Percentiles rank a stretch among this genome's conserved stretches.
These are phyloP conservation scores for Ornithoptera priamus DNA, from an alignment of 2,888 invertebrate genomes.

Conservation along the genomic window DNA sequence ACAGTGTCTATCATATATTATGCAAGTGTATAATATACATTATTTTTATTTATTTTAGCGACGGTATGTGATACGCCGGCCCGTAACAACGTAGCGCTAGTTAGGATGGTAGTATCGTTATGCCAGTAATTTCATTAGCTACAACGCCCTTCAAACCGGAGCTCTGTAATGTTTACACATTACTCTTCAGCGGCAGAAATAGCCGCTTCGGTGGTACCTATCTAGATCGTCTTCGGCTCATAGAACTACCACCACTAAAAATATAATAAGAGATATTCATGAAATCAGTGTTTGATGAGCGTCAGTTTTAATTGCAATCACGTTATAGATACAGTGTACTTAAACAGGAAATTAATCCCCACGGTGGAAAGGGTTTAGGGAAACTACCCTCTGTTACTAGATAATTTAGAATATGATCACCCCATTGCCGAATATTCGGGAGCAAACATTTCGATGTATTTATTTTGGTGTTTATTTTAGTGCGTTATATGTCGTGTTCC, in stretches of 20 bases:
- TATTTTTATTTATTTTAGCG: too few species aligned
- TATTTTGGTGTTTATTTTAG: conserved; percentile 78
- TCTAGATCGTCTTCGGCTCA: too few species aligned
- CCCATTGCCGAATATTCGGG: conserved; percentile 71
- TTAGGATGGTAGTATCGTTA: too few species aligned
- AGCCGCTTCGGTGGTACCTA: too few species aligned
- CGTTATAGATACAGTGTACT: conserved; percentile 52
- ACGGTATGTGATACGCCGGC: too few species aligned
- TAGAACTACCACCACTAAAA: too few species aligned
- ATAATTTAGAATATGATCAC: conserved; percentile 76
- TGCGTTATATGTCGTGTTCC: conserved; percentile 80
- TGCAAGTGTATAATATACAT: conserved; percentile 33
- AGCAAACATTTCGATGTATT: conserved; percentile 78
- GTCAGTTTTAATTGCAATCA: conserved; percentile 63
- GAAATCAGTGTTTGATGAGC: conserved; percentile 20
- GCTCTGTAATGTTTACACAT: too few species aligned
- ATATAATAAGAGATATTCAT: background rate
- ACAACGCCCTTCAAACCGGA: too few species aligned
- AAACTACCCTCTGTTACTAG: conserved; percentile 70
- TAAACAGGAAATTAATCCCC: conserved; percentile 72
- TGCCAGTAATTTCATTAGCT: too few species aligned
- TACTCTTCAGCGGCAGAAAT: too few species aligned
- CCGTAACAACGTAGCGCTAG: too few species aligned
- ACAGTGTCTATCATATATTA: conserved; percentile 31
- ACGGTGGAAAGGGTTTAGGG: conserved; percentile 65